phyloP scores from a whole-genome alignment of 1,140 invertebrate species.

The Calephelis virginiensis region DNA sequence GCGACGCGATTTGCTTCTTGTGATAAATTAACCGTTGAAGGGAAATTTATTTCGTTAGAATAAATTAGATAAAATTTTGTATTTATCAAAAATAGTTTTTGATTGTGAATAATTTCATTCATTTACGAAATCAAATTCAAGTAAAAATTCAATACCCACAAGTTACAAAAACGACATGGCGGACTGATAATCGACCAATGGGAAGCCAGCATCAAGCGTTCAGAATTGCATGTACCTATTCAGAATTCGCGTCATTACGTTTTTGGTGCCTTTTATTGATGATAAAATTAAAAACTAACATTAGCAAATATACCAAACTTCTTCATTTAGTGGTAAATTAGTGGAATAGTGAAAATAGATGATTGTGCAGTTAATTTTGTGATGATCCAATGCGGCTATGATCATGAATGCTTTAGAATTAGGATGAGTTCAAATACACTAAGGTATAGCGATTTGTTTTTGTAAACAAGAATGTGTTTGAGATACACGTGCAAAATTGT shows the following conservation, averaged over 20 bases:
- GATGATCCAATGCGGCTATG: conserved; percentile 34
- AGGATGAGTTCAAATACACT: conserved; percentile 75
- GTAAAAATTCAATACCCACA: conserved; percentile 60
- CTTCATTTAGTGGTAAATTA: conserved; percentile 12
- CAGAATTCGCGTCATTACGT: conserved; percentile 80
- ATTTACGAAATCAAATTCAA: conserved; percentile 7
- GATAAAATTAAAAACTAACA: conserved; percentile 44
- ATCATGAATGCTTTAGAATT: conserved; percentile 73
- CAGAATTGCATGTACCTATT: conserved; percentile 77
- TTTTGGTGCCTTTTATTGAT: conserved; percentile 79
- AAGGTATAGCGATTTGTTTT: conserved; percentile 74
- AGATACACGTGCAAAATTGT: conserved; percentile 78
- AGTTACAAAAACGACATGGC: conserved; percentile 81
- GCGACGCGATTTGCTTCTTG: conserved; percentile 46
- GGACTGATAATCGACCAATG: conserved; percentile 80
- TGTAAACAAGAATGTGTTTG: conserved; percentile 79
- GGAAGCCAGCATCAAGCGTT: conserved; percentile 79
- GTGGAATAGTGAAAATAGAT: conserved; percentile 13
- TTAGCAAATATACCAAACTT: conserved; percentile 14
- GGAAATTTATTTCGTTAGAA: neutral
- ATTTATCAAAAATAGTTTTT: conserved; percentile 6
- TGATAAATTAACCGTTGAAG: conserved; percentile 19
- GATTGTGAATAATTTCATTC: neutral
- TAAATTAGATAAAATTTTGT: neutral
- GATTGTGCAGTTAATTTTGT: conserved; percentile 6